Percentiles rank a stretch among this genome's conserved stretches.
Evolutionary conservation across 2,113 vertebrate genomes (phyloP).

Genomic region (Ranitomeya imitator): DNA sequence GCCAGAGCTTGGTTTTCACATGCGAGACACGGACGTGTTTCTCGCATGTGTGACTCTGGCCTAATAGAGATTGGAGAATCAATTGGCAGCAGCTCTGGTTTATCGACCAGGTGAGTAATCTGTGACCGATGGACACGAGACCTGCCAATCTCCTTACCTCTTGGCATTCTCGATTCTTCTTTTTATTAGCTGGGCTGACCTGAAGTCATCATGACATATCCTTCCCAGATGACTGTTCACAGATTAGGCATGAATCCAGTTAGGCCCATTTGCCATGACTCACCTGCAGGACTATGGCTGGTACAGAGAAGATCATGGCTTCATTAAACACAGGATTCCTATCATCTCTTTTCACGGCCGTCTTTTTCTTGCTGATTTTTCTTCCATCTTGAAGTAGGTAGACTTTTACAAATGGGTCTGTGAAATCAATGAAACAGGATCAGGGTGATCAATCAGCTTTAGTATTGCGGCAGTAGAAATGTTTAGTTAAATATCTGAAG

Average conservation of each 20-base stretch:
- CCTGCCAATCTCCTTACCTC: too few relatives aligned
- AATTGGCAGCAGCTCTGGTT: too few relatives aligned
- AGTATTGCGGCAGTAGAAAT: neutral
- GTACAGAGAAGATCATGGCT: constrained; percentile 99
- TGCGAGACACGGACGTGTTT: too few relatives aligned
- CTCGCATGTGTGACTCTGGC: too few relatives aligned
- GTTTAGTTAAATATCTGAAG: neutral
- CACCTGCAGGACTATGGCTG: constrained; percentile 92
- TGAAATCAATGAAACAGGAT: neutral
- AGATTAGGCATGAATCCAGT: neutral
- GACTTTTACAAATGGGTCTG: constrained; percentile 97
- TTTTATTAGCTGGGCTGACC: too few relatives aligned
- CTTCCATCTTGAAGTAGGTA: constrained; percentile 95
- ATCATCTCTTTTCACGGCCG: constrained; percentile 89
- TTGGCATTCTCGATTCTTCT: too few relatives aligned
- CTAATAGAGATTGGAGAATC: too few relatives aligned
- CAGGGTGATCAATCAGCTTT: neutral
- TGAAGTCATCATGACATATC: neutral
- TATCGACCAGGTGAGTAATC: too few relatives aligned
- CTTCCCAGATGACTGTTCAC: neutral
- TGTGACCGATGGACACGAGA: too few relatives aligned
- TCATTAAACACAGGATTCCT: constrained; percentile 96
- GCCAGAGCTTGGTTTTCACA: too few relatives aligned
- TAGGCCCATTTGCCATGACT: constrained; percentile 16
- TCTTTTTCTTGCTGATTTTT: constrained; percentile 99